Base-by-base conservation (phyloP, 2,797 vertebrate genomes). In the Diplodus puntazzo region DNA sequence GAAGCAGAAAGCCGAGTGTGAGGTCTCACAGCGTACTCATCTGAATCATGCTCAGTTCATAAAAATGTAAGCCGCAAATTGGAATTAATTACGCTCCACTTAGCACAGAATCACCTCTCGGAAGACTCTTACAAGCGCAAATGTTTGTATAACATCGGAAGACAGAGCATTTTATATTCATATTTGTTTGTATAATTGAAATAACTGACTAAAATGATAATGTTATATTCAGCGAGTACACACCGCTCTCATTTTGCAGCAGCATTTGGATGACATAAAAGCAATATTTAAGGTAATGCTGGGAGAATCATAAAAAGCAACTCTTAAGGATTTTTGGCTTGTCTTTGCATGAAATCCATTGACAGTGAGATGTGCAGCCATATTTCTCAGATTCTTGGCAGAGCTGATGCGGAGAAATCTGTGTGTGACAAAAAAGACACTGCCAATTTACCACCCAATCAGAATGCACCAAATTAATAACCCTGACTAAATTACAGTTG, bases 41-140 rank as follows among this genome's bases (percentile, higher is more conserved):
- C 63, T 79, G 72, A 89, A 83, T 89, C 89, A 79, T 58, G 61
- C 73, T 88, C 79, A 80, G 69, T 80, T 88, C 75, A 90, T 80
- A 86, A 87, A 90, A 87, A 73, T 83, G 64, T 52, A 79, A 89
- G 74, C 59, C 77, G 72, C 75, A 89, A 88, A 91, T 89, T 90
- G 84, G 69, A 84, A 83, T 75, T 88, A 89, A 94, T 92, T 93
- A 91, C 82, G 73, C 85, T 75, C 84, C 83, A 92, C 85, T 91
- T 90, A 87, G 39, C 75, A 48, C 74, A 69, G 79, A 87, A 91
- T 79, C 85, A 89, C 86, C 83, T 88, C 89, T 84, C 73, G 79
- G 79, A 86, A 85, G 86, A 80, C 73, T 85, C 88, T 87, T 54
- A 82, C 76, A 49, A 76, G 67, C 83, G 72, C 25, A 85, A 85